phyloP scores from a whole-genome alignment of 2,888 invertebrate genomes.

The Cacoxenus indagator region DNA sequence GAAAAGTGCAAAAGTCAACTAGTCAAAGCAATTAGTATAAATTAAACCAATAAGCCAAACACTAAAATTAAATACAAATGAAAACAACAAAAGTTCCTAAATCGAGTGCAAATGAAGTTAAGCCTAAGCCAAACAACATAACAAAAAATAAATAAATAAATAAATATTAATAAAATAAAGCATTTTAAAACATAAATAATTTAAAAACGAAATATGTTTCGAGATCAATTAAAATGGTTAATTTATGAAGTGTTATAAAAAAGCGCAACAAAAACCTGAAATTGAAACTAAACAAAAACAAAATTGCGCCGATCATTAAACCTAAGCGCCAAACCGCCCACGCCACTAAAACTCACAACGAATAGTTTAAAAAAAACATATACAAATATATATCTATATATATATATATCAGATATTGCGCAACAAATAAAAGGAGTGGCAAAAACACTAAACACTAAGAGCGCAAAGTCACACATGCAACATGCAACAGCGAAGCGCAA shows the following conservation, averaged over 20 bases:
- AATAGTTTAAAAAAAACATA: no score
- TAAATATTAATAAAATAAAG: conserved; percentile 17
- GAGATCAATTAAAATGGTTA: neutral
- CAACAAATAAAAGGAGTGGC: neutral
- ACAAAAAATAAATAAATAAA: conserved; percentile 9
- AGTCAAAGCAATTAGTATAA: neutral
- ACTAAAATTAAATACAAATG: neutral
- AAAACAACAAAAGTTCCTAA: conserved; percentile 48
- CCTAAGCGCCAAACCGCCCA: no score
- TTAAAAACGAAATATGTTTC: neutral
- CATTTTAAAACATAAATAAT: neutral
- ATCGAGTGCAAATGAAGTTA: conserved; percentile 39
- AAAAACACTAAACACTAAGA: neutral
- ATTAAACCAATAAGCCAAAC: neutral
- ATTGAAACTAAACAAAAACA: conserved; percentile 32
- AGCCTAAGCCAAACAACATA: conserved; percentile 15
- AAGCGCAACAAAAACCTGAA: conserved; percentile 23
- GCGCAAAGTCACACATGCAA: neutral
- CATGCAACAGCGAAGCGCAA: neutral
- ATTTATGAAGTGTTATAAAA: neutral
- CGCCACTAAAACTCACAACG: no score
- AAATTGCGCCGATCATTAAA: no score
- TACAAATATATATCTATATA: no score
- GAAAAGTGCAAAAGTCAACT: conserved; percentile 19
- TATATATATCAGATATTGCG: conserved; percentile 5